Evolutionary conservation across 1,140 invertebrate species (phyloP).

Genomic region (Coenobita brevimanus): DNA sequence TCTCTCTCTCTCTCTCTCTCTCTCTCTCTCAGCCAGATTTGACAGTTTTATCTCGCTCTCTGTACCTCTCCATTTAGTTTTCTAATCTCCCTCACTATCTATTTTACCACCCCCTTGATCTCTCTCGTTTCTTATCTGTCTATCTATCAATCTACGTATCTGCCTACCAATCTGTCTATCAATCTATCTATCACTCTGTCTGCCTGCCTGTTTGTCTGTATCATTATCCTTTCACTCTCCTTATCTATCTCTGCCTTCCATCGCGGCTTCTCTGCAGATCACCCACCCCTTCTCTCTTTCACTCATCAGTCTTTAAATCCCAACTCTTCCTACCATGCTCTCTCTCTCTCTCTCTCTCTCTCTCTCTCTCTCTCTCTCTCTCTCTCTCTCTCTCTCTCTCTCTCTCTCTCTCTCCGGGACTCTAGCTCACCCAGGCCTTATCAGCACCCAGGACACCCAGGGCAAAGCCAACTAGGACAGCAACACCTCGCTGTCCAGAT

Average conservation of each 20-base stretch:
- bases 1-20: conserved; percentile 13
- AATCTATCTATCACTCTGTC: conserved; percentile 5
- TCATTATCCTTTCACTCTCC: not conserved
- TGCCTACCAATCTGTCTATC: not conserved
- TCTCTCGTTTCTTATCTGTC: no score
- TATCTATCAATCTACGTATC: not conserved
- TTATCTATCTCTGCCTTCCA: not conserved
- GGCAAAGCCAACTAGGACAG: not conserved
- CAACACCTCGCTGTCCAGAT: no score
- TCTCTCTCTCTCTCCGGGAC: not conserved
- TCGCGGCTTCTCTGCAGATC: not conserved
- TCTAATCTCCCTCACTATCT: no score
- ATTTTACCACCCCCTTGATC: no score
- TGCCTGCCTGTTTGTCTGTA: not conserved
- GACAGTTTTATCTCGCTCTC: no score
- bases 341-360: not conserved
- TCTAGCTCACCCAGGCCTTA: not conserved
- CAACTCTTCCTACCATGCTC: not conserved
- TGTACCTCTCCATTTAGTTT: not conserved
- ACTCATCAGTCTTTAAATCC: not conserved
- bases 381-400: not conserved
- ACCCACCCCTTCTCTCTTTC: not conserved
- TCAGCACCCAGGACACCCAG: no score
- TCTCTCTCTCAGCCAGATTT: no score
- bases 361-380: not conserved